Base-by-base conservation (phyloP, 2,888 invertebrate genomes). In the Synanthedon myopaeformis region DNA sequence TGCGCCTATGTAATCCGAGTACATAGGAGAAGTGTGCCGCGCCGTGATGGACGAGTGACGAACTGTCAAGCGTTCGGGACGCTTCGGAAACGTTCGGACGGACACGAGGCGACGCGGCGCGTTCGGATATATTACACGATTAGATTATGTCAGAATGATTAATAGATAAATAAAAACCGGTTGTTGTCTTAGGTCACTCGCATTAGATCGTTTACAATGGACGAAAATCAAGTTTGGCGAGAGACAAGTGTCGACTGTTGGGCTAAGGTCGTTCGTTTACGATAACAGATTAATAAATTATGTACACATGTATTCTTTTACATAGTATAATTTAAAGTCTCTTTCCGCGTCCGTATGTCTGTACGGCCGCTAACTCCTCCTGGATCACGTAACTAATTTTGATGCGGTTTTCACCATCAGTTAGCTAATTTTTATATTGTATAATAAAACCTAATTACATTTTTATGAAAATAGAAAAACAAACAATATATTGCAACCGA, bases 1-100 rank as follows among this genome's bases (percentile, higher is more conserved):
- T 76, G 78, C 76, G 79, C 76, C 78, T 79, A 79, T 79, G 79
- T 80, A 51, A 74, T 69, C 64, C 65, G 74, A 35, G 69, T 79
- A 79, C 76, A 79, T 82, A 82, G 65, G 65, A 70, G 74, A 75
- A 80, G 76, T 81, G 79, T 78, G 80, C 77, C 76, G 77, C 69
- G 70, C 61, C 68, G 72, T 82, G 83, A 82, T 70, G 78, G 78
- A 74, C 80, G 76, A 73, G 74, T 85, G 85, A 85, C 83, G 82
- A 74, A 67, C 80, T 85, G 84, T 85, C 84, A 83, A 61, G 63
- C 70, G 69, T 59, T 85, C 84, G 84, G 81, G 55, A 23, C 60
- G 57, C 65, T 62, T 77, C 84, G 84, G 67, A 57, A 42, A 55
- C 54, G 53, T 50, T 77, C 82, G 81, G 64, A 50, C 13, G 49